Conservation (phyloP, 2,888 invertebrate genomes). For the Corbicula japonica region DNA sequence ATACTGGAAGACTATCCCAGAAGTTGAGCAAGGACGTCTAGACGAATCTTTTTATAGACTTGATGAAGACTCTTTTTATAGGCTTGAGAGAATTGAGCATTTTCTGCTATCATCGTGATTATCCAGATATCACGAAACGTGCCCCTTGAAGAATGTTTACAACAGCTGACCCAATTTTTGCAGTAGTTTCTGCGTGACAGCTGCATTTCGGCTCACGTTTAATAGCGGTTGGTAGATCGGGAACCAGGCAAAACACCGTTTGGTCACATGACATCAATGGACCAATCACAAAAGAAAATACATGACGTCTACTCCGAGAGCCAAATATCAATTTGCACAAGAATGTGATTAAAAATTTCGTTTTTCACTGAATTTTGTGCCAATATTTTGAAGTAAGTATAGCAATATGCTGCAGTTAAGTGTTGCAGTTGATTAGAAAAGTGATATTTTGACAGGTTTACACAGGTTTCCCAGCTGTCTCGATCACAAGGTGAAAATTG, state of each 20-base stretch:
- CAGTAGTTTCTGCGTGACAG: conserved; percentile 26
- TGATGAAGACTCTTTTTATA: too few species aligned
- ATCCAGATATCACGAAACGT: too few species aligned
- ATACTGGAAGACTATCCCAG: too few species aligned
- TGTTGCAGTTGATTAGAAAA: background rate
- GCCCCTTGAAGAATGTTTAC: conserved; percentile 47
- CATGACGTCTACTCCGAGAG: conserved; percentile 65
- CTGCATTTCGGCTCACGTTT: background rate
- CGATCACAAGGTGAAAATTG: too few species aligned
- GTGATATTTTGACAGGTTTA: too few species aligned
- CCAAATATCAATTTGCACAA: conserved; percentile 66
- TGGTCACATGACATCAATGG: conserved; percentile 42
- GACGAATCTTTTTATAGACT: too few species aligned
- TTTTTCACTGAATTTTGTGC: conserved; percentile 3
- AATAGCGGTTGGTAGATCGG: background rate
- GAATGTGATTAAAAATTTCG: conserved; percentile 38
- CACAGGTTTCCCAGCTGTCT: background rate
- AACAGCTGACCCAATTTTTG: conserved; percentile 46
- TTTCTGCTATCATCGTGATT: too few species aligned
- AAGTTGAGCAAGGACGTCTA: too few species aligned
- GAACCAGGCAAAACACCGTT: conserved; percentile 32
- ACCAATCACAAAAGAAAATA: conserved; percentile 61
- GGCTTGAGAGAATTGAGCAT: too few species aligned
- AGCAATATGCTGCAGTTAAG: conserved; percentile 1
- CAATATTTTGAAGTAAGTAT: conserved; percentile 34